phyloP scores from a whole-genome alignment of 2,888 invertebrate genomes.

The Ashinkailepas kermadecensis region DNA sequence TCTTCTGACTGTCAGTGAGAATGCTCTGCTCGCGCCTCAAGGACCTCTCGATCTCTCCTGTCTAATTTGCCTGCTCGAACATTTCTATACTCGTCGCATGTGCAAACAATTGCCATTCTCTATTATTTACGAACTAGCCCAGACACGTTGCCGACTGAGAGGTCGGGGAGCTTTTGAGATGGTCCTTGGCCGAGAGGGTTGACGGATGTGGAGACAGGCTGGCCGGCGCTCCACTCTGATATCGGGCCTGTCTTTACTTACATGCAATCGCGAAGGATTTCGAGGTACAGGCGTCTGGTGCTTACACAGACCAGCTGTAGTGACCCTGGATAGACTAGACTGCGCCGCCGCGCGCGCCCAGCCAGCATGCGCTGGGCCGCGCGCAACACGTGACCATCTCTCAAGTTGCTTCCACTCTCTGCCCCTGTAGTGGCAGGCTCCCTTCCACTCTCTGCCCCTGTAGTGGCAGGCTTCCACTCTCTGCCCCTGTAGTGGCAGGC shows the following conservation, averaged over 20 bases:
- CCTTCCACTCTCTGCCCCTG: neutral
- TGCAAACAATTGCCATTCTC: slow-evolving; percentile 20
- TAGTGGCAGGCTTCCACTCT: slow-evolving; percentile 15
- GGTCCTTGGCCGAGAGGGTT: slow-evolving; percentile 57
- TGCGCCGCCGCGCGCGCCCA: neutral
- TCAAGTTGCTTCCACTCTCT: slow-evolving; percentile 23
- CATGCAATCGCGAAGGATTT: slow-evolving; percentile 20
- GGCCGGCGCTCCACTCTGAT: neutral
- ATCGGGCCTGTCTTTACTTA: neutral
- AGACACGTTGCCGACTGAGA: neutral
- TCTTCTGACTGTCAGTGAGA: slow-evolving; percentile 19
- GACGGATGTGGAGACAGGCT: no score
- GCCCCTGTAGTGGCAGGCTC: neutral
- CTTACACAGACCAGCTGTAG: neutral
- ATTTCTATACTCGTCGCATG: slow-evolving; percentile 33
- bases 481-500: slow-evolving; percentile 1
- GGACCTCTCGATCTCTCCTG: slow-evolving; percentile 39
- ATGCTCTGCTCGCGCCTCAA: slow-evolving; percentile 41
- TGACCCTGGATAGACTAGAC: slow-evolving; percentile 21
- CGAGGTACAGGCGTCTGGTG: slow-evolving; percentile 16
- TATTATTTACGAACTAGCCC: slow-evolving; percentile 5
- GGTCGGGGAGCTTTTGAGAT: slow-evolving; percentile 84
- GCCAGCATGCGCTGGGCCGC: neutral
- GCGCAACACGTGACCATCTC: slow-evolving; percentile 5
- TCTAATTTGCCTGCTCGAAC: slow-evolving; percentile 38